These are phyloP conservation scores for Colossoma macropomum DNA, from an alignment of 2,113 vertebrate genomes.

Conservation along the genomic window DNA sequence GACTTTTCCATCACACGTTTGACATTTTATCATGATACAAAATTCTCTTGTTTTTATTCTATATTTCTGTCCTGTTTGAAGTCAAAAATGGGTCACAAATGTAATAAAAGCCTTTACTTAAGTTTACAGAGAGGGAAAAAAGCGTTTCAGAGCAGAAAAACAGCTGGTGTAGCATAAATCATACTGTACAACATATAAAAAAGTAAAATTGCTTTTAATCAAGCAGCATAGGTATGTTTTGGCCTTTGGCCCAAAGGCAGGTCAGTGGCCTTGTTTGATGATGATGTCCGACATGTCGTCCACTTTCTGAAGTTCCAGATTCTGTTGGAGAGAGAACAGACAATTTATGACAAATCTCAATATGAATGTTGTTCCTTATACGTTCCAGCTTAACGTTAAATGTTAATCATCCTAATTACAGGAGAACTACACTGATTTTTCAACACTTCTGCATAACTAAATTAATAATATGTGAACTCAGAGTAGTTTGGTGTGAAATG, in stretches of 20 bases:
- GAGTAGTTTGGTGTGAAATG: no score
- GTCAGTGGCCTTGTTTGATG: conserved; percentile 78
- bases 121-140: background rate
- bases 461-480: no score
- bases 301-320: conserved; percentile 78
- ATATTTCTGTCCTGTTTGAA: background rate
- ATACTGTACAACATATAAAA: conserved; percentile 8
- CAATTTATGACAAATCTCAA: background rate
- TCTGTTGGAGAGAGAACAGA: conserved; percentile 63
- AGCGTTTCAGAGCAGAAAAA: background rate
- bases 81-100: background rate
- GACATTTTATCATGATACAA: conserved; percentile 31
- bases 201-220: background rate
- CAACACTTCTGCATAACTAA: no score
- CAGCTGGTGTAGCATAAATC: background rate
- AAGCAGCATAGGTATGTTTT: background rate
- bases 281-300: conserved; percentile 82
- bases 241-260: background rate
- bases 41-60: background rate
- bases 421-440: no score
- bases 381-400: no score
- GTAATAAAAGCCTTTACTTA: background rate
- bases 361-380: background rate
- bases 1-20: background rate
- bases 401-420: no score